Base-by-base conservation (phyloP, 1,140 invertebrate genomes). In the Zaprionus taronus region DNA sequence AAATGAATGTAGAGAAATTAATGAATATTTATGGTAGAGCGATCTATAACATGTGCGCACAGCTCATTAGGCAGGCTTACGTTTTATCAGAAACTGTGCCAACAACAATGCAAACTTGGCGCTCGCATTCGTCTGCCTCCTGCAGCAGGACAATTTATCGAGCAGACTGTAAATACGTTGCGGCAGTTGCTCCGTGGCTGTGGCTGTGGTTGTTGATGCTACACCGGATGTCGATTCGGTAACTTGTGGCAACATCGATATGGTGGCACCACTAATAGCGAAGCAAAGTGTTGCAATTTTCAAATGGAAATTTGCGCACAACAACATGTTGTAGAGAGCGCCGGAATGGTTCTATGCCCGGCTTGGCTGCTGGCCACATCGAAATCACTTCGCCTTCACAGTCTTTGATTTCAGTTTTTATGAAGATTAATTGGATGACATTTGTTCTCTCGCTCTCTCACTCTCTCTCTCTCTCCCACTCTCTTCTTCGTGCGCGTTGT, bases 341-440 rank as follows among this genome's bases (percentile, higher is more conserved):
- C 36, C 62, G n/a, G 58, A 51, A 56, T 53, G 49, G 53, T 65
- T 86, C 83, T 86, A 86, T 67, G 58, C 38, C 22, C n/a, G 74
- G 74, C 38, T 34, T 9, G 47, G 5, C 20, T 38, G 57, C 34
- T 44, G 57, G 77, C 57, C 72, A 53, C 70, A 65, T 80, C 61
- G 77, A 83, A 87, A 82, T 83, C 70, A 87, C 83, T 70, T 87
- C 77, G 84, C 67, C 53, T 67, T 56, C 66, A 44, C 41, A 49
- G 69, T 72, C 83, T 85, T 86, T 89, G 83, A 87, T 87, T 87
- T 87, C 83, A 76, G 62, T 57, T 77, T 80, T 89, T 80, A 87
- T 87, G 80, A 87, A 87, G 83, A 87, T 87, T 89, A 87, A 87
- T 87, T 74, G 83, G 76, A 56, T 56, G 63, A 58, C 77, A 87